Conservation (phyloP, 2,888 invertebrate species). For the Synergus laeviventris region DNA sequence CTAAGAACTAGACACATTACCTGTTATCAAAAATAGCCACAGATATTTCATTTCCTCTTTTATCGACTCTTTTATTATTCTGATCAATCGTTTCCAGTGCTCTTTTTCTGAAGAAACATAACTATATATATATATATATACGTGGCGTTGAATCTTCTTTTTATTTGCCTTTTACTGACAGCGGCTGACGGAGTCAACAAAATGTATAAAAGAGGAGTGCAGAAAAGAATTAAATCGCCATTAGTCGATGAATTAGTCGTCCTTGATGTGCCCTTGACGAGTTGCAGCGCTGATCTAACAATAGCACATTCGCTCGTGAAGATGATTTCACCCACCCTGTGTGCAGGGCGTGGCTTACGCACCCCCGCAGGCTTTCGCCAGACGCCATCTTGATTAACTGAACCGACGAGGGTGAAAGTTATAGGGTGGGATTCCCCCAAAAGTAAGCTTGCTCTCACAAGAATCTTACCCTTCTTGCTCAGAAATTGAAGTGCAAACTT, state of each 20-base stretch:
- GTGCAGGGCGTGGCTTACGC: slow-evolving; percentile 70
- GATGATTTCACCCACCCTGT: slow-evolving; percentile 49
- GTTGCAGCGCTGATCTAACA: slow-evolving; percentile 53
- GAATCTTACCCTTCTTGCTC: slow-evolving; percentile 16
- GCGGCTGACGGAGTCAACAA: not conserved
- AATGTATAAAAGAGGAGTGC: not conserved
- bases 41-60: not conserved
- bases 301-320: slow-evolving; percentile 48
- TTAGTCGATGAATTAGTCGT: slow-evolving; percentile 49
- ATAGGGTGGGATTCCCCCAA: slow-evolving; percentile 47
- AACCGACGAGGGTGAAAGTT: slow-evolving; percentile 68
- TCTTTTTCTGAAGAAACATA: not conserved
- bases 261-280: slow-evolving; percentile 66
- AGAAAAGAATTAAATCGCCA: slow-evolving; percentile 38
- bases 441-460: slow-evolving; percentile 18
- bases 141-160: not conserved
- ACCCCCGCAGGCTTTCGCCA: slow-evolving; percentile 66
- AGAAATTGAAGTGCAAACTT: slow-evolving; percentile 29
- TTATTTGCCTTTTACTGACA: not conserved
- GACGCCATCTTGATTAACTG: slow-evolving; percentile 70
- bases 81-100: not conserved
- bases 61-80: not conserved
- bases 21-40: not conserved
- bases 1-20: not conserved
- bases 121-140: not conserved